Evolutionary conservation across 35 echinoderm and acorn worm genomes (phyloP).

Genomic region (Apostichopus japonicus): DNA sequence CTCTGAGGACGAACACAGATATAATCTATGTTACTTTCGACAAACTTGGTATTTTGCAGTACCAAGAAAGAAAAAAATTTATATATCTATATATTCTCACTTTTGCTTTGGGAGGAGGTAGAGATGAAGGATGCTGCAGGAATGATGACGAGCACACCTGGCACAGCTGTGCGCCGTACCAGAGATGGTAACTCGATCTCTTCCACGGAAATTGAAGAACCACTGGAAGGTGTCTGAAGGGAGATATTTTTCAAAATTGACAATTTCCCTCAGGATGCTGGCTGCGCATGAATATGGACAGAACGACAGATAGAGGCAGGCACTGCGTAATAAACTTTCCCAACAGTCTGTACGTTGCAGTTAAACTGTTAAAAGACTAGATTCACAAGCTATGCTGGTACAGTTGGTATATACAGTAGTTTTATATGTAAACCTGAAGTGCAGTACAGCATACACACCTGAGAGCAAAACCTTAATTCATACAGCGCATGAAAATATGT

Average conservation of each 20-base stretch:
- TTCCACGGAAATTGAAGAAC: conserved; percentile 43
- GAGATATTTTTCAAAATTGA: conserved; percentile 45
- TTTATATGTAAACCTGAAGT: too few species aligned
- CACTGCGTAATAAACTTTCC: not conserved
- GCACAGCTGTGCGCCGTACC: conserved; percentile 10
- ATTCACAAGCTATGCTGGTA: too few species aligned
- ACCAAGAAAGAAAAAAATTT: not conserved
- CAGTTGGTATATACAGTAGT: too few species aligned
- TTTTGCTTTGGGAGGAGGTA: not conserved
- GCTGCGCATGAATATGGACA: not conserved
- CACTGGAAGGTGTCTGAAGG: conserved; percentile 37
- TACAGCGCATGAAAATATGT: too few species aligned
- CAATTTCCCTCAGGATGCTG: conserved; percentile 39
- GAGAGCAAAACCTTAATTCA: too few species aligned
- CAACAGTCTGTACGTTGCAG: too few species aligned
- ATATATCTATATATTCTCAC: not conserved
- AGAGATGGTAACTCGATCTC: conserved; percentile 18
- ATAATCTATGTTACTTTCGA: not conserved
- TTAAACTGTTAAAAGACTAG: too few species aligned
- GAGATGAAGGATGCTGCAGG: not conserved
- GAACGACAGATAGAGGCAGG: not conserved
- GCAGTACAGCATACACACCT: too few species aligned
- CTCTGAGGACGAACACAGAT: not conserved
- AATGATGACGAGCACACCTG: conserved; percentile 40
- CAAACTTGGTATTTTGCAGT: too few species aligned